Conservation (phyloP, 2,113 vertebrate species). For the Neofelis nebulosa region DNA sequence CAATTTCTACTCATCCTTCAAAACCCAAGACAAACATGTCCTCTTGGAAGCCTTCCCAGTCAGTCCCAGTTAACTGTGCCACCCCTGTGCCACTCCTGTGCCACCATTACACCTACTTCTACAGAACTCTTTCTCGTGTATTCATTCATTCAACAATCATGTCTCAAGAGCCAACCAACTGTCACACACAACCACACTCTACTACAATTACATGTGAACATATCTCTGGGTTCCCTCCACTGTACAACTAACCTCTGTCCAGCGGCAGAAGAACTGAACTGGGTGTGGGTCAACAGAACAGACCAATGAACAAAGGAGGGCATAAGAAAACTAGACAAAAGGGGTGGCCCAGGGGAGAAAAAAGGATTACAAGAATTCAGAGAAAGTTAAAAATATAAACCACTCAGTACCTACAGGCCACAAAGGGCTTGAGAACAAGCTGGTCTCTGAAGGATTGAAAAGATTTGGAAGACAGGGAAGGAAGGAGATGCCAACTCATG, state of each 20-base stretch:
- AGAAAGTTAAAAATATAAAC: not conserved
- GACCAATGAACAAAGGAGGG: not conserved
- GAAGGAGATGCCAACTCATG: too few relatives aligned
- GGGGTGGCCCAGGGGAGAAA: too few relatives aligned
- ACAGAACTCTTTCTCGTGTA: not conserved
- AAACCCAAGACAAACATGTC: not conserved
- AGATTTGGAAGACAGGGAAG: not conserved
- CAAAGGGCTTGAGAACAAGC: not conserved
- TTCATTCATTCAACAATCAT: not conserved
- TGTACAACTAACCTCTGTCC: not conserved
- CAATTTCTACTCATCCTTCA: not conserved
- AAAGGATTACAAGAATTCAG: not conserved
- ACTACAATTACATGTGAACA: fast-evolving
- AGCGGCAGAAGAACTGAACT: not conserved
- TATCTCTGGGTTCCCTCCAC: not conserved
- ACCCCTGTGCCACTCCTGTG: too few relatives aligned
- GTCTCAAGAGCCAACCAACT: not conserved
- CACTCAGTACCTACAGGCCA: not conserved
- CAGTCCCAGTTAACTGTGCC: not conserved
- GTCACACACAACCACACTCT: not conserved
- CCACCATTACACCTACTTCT: not conserved
- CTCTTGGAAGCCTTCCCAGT: not conserved
- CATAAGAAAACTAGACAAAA: not conserved
- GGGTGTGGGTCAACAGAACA: not conserved
- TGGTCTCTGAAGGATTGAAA: not conserved